Conservation (phyloP, 2,888 invertebrate genomes). For the Lasioglossum lativentre region DNA sequence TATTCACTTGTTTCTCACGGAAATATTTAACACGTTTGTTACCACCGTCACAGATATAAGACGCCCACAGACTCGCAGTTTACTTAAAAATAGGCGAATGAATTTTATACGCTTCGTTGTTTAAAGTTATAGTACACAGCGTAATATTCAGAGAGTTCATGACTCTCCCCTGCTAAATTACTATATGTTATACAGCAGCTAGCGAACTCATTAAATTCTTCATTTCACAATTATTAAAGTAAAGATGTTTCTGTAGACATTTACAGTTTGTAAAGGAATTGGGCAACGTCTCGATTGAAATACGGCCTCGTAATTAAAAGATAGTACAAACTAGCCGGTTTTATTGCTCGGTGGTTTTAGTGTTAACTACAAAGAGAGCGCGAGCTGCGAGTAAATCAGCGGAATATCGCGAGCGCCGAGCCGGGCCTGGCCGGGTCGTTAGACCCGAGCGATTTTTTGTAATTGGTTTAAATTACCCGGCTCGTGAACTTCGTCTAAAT, state of each 20-base stretch:
- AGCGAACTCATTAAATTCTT: neutral
- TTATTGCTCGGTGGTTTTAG: neutral
- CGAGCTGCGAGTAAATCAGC: neutral
- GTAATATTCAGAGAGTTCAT: no score
- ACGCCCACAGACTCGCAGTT: no score
- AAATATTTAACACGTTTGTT: no score
- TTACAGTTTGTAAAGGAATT: neutral
- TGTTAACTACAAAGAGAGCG: neutral
- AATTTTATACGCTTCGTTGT: no score
- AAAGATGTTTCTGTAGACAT: neutral
- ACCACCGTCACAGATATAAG: no score
- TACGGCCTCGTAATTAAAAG: neutral
- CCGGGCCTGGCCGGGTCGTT: neutral
- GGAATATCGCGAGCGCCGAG: neutral
- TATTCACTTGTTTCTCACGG: neutral
- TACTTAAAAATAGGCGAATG: no score
- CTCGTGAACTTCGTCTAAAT: constrained; percentile 22
- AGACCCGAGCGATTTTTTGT: constrained; percentile 4
- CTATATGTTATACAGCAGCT: neutral
- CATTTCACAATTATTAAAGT: neutral
- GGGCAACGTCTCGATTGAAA: neutral
- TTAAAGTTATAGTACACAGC: no score
- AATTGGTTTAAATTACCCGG: constrained; percentile 42
- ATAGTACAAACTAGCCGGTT: neutral
- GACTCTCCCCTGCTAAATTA: no score